These are phyloP conservation scores for Trichogramma dendrolimi DNA, from an alignment of 2,888 invertebrate genomes.

Conservation along the genomic window DNA sequence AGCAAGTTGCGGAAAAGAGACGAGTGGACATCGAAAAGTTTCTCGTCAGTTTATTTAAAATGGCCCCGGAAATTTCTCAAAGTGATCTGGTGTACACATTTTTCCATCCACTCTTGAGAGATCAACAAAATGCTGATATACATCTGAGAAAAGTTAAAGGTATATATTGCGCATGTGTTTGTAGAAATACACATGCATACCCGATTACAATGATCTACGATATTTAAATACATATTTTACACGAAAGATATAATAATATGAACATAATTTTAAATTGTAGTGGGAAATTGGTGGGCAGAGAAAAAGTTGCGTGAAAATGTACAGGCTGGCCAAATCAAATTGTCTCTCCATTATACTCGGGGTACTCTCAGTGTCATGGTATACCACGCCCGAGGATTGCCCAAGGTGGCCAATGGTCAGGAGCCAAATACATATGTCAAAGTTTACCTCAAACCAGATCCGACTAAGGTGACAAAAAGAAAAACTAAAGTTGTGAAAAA, in stretches of 20 bases:
- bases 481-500: constrained; percentile 92
- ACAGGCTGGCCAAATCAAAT: constrained; percentile 69
- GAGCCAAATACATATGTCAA: constrained; percentile 88
- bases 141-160: constrained; percentile 75
- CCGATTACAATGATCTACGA: background rate
- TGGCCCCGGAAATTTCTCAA: constrained; percentile 92
- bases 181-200: background rate
- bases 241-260: background rate
- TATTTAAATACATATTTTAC: background rate
- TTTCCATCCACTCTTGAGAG: constrained; percentile 92
- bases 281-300: constrained; percentile 51
- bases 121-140: constrained; percentile 86
- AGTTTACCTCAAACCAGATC: constrained; percentile 90
- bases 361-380: constrained; percentile 77
- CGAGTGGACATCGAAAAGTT: constrained; percentile 85
- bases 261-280: constrained; percentile 33
- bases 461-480: constrained; percentile 85
- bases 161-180: constrained; percentile 41
- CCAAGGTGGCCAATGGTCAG: constrained; percentile 71
- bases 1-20: constrained; percentile 91
- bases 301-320: constrained; percentile 46
- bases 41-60: constrained; percentile 76
- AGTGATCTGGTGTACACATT: constrained; percentile 96
- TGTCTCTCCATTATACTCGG: constrained; percentile 72
- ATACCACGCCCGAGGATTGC: constrained; percentile 86